Base-by-base conservation (phyloP, 2,888 invertebrate species). In the Leptinotarsa juncta region DNA sequence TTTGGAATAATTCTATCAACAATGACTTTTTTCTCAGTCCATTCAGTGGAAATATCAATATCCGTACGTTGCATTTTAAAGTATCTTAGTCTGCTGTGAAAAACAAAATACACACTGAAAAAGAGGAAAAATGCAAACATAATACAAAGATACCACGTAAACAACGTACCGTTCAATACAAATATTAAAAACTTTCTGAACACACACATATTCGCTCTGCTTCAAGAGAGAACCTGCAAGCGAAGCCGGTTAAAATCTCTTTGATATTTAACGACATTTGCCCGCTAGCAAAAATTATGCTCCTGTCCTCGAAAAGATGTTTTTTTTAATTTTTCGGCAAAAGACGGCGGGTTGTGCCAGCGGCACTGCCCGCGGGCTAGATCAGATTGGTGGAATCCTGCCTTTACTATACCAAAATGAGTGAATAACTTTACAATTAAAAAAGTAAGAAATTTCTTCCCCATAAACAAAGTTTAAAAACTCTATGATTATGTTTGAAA, bases 121-220 rank as follows among this genome's bases (percentile, higher is more conserved):
- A 7, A 32, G 32, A 32, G 14, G 1, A n/a, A 14, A 65, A 65
- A n/a, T 16, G 18, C 65, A 65, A 65, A 23, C 7, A 42, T 18
- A 65, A 65, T 65, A 23, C 32, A 65, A 65, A 15, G 32, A 65
- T 65, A 42, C 26, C 32, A 65, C 32, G 16, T 50, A 16, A 65
- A 65, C 32, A 65, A 65, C 32, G 62, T 62, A 62, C 62, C 62
- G 62, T 62, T 62, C 62, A 4, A 62, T 62, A 62, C 26, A 65
- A 65, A 65, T 42, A 65, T 42, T 65, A 15, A 16, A 26, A 65
- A 65, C 65, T 65, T 15, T 26, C 65, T 65, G 32, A 65, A 32
- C 32, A 65, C 23, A 32, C 15, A 32, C 65, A 65, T 65, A 42
- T 65, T 65, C 65, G 42, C 65, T 42, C 16, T 18, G 65, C n/a